Conservation (phyloP, 2,113 vertebrate species). For the Nicator chloris region DNA sequence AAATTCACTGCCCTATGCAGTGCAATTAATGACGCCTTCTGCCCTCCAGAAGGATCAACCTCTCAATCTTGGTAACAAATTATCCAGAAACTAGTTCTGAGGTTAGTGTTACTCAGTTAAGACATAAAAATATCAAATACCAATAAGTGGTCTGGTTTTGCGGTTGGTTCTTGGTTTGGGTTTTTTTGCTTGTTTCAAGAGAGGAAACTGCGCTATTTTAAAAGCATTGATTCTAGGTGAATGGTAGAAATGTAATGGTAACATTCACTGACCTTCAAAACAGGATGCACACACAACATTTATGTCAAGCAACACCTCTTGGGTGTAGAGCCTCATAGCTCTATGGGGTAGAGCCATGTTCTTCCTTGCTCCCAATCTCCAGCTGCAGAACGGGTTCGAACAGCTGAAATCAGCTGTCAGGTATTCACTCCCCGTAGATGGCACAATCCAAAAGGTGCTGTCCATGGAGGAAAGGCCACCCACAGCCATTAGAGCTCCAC, state of each 20-base stretch:
- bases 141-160: background rate
- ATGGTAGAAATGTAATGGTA: background rate
- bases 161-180: rapidly evolving
- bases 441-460: background rate
- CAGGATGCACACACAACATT: background rate
- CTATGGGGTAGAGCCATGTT: background rate
- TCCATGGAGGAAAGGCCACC: background rate
- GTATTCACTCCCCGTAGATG: background rate
- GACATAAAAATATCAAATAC: background rate
- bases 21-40: background rate
- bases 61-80: background rate
- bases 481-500: rapidly evolving
- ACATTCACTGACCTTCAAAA: background rate
- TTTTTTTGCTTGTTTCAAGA: background rate
- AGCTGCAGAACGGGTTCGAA: background rate
- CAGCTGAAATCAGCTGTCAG: background rate
- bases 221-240: background rate
- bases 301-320: background rate
- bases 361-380: background rate
- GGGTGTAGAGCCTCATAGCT: too few relatives aligned
- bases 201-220: background rate
- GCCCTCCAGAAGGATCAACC: background rate
- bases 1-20: background rate
- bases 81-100: background rate
- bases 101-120: background rate